Percentiles rank a stretch among this genome's conserved stretches.
Evolutionary conservation across 92 coral and sea anemone genomes (phyloP).

Genomic region (Epizoanthus fatuus): DNA sequence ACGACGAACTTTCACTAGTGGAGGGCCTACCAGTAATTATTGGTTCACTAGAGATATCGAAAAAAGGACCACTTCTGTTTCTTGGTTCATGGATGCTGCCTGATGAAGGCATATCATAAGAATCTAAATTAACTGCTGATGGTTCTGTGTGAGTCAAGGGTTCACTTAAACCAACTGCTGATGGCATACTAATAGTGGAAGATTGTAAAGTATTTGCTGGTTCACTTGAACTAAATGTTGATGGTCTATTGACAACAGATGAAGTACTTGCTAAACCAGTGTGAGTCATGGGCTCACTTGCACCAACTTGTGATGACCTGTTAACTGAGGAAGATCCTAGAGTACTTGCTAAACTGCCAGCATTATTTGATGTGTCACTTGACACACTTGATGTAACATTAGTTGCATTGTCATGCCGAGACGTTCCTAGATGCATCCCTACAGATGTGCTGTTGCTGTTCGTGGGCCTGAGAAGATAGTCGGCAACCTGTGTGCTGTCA

Average conservation of each 20-base stretch:
- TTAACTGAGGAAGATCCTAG: not conserved
- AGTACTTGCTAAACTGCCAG: not conserved
- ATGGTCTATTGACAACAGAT: not conserved
- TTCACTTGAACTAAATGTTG: not conserved
- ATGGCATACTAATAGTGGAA: not conserved
- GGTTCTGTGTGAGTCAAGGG: not conserved
- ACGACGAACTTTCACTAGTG: not conserved
- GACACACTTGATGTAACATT: not conserved
- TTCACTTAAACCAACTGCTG: not conserved
- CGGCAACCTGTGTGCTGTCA: slow-evolving; percentile 74
- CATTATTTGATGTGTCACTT: not conserved
- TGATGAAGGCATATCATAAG: too few species aligned
- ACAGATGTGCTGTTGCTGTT: slow-evolving; percentile 2
- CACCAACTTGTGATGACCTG: not conserved
- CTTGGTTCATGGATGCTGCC: not conserved
- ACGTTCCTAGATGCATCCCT: slow-evolving; percentile 5
- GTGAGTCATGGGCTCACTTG: not conserved
- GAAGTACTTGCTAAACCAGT: not conserved
- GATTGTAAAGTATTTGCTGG: not conserved
- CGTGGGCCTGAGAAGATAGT: slow-evolving; percentile 71
- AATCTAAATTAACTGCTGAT: not conserved
- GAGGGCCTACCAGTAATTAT: not conserved
- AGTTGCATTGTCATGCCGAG: not conserved
- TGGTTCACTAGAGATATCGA: not conserved
- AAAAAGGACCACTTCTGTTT: not conserved